Evolutionary conservation across 1,140 invertebrate genomes (phyloP), one percentile per base, ranked within the genome.

Genomic region (Matsumurasca onukii): DNA sequence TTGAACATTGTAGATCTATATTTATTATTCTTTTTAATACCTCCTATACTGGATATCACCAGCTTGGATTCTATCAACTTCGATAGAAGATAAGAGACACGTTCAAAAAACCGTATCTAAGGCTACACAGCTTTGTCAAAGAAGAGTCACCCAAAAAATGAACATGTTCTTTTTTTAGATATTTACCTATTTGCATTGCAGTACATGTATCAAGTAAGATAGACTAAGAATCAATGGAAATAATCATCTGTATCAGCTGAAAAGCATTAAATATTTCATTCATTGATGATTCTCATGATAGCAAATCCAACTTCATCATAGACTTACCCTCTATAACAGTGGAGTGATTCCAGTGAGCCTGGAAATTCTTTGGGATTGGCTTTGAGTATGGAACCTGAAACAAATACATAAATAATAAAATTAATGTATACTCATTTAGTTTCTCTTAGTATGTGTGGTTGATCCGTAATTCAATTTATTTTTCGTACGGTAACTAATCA

Each of bases 321-420:
- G 3, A 12, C 49, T 66, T 66, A 67, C 76, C 74, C 55, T 71
- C 68, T 27, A 68, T 68, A 72, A 74, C 77, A n/a, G 80, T 78
- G 67, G 89, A 88, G 76, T 95, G 93, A 75, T 94, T 94, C 96
- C 96, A 98, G 68, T 97, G 93, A 27, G 92, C 93, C 80, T 97
- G 94, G 81, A 98, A 98, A 76, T 95, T 94, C 73, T 92, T 89
- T 2, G 95, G 95, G 78, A 98, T 97, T 17, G 95, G 95, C 78
- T 98, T 96, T 71, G 94, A 93, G 77, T 96, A 97, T 5, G 95
- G 95, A 30, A 84, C 80, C 77, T 87, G 78, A 63, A 76, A 76
- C 49, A 70, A 55, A 64, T 39, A 39, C 34, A 17, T 39, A 39
- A 39, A 39, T 9, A 39, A 9, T 39, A 39, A 39, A 9, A 39